Evolutionary conservation across 1,140 invertebrate species (phyloP), one percentile per base, ranked within the genome.

Genomic region (Varroa destructor): DNA sequence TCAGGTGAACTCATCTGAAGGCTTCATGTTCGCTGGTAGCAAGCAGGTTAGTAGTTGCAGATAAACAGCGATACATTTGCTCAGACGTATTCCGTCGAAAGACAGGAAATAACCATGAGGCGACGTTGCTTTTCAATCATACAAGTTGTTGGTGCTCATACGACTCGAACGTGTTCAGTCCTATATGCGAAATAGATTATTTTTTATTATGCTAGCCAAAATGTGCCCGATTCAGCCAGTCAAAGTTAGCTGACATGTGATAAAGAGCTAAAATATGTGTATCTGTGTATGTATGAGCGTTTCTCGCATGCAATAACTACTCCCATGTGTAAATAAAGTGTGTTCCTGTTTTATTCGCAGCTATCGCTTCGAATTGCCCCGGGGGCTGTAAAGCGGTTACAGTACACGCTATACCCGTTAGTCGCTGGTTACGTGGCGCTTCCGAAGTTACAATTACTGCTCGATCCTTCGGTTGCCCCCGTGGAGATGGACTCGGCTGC

Each of bases 21-120:
- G 85, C 10, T 93, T 93, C 77, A 91, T 93, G 88, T 93, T 89
- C 82, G 85, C 89, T 75, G 91, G 91, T 2, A 89, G 91, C 75
- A 92, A 90, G 82, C 87, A 91, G 80, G 87, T 90, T 79, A 72
- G 70, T 64, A 67, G 10, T 40, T 46, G 14, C 14, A 58, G 40
- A 37, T 5, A 58, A 12, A 58, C 57, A 12, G 12, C 40, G 6
- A 37, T 3, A 0, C 46, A 51, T 51, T 51, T 8, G 8, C 46
- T 5, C 4, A 51, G 46, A 8, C 46, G 46, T 8, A 51, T 51
- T 5, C 46, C 3, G 46, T 51, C 8, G 25, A 25, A 25, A 25
- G 25, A 25, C 25, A 25, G 25, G 25, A 25, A 25, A 25, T 25
- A 25, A 25, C 25, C 25, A 25, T 25, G 25, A 25, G 25, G 25